A percentile compares a stretch with the other conserved stretches of the same genome.
These are phyloP conservation scores for Fratercula arctica DNA, from an alignment of 2,797 vertebrate species.

Conservation along the genomic window DNA sequence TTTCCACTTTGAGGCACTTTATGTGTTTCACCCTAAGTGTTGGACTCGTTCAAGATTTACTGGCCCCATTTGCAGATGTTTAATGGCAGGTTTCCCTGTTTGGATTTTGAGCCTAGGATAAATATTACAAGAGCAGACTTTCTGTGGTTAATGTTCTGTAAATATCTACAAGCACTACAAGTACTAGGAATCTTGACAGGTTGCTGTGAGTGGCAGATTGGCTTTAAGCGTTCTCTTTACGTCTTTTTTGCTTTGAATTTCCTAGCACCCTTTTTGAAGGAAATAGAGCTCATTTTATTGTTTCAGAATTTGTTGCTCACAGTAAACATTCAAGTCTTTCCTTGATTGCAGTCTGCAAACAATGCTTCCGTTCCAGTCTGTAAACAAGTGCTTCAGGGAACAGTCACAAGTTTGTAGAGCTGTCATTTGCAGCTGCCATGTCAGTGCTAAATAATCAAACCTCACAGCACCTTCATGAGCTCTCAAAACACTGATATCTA, in stretches of 20 bases:
- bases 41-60: background rate
- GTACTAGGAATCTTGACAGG: background rate
- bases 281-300: background rate
- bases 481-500: background rate
- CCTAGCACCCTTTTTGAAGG: background rate
- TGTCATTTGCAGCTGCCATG: constrained; percentile 3
- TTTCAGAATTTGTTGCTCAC: background rate
- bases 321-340: background rate
- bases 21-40: background rate
- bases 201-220: background rate
- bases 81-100: background rate
- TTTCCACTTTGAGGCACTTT: background rate
- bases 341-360: background rate
- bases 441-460: constrained; percentile 17
- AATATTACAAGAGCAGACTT: background rate
- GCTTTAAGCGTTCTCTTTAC: background rate
- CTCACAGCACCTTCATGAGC: background rate
- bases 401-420: constrained; percentile 10
- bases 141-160: constrained; percentile 18
- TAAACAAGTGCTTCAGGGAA: constrained; percentile 10
- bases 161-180: background rate
- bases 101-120: background rate
- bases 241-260: background rate
- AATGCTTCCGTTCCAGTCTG: background rate
- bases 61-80: background rate